These are phyloP conservation scores for Engystomops pustulosus DNA, from an alignment of 2,113 vertebrate genomes.

Conservation along the genomic window DNA sequence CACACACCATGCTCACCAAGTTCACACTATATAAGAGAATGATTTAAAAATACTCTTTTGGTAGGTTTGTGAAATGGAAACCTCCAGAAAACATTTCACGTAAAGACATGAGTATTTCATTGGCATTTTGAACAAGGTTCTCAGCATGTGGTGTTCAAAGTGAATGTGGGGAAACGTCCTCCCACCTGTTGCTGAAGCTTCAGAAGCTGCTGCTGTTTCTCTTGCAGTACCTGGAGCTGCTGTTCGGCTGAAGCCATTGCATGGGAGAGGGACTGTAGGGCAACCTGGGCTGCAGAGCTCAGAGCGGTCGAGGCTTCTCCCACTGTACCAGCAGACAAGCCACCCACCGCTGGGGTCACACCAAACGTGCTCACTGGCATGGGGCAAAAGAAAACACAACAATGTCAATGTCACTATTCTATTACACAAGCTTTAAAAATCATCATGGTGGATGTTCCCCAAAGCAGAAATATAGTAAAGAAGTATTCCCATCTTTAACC, in stretches of 20 bases:
- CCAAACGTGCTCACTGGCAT: slow-evolving; percentile 96
- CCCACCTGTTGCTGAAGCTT: slow-evolving; percentile 99
- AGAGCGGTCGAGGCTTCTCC: slow-evolving; percentile 97
- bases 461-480: no score
- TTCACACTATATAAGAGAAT: not conserved
- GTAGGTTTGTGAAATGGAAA: not conserved
- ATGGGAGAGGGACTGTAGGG: slow-evolving; percentile 97
- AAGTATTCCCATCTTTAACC: no score
- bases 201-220: slow-evolving; percentile 99
- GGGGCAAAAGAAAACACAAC: slow-evolving; percentile 66
- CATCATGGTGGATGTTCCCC: no score
- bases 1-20: slow-evolving; percentile 39
- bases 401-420: no score
- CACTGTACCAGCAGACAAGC: slow-evolving; percentile 89
- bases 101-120: not conserved
- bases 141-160: slow-evolving; percentile 76
- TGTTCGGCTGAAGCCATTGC: slow-evolving; percentile 99
- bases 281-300: slow-evolving; percentile 98
- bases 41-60: not conserved
- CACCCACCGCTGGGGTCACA: slow-evolving; percentile 91
- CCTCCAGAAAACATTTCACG: not conserved
- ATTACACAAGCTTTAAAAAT: no score
- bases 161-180: slow-evolving; percentile 75
- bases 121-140: slow-evolving; percentile 25
- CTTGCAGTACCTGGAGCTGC: slow-evolving; percentile 99